Base-by-base conservation (phyloP, 2,113 vertebrate genomes). In the Nycticryphes semicollaris region DNA sequence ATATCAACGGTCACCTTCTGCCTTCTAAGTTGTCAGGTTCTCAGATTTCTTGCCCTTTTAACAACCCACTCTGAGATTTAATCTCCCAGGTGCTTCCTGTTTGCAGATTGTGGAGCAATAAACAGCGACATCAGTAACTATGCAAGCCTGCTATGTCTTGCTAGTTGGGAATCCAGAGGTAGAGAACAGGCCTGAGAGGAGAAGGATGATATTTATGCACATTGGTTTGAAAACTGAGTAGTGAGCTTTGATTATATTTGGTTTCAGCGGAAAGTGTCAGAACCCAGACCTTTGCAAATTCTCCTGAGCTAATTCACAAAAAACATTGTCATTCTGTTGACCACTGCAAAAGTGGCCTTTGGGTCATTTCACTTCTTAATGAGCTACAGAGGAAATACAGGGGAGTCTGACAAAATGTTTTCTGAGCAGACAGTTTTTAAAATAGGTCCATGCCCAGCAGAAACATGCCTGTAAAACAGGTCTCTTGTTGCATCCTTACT, bases 61-160 rank as follows among this genome's bases (percentile, higher is more conserved):
- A 96, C 81, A 93, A 93, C 37, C 30, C 59, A 53, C 35, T n/a
- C 85, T 33, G 73, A 96, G 90, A 86, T 90, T 95, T 95, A 93
- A 92, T 94, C 80, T 96, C 86, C 86, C 96, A 97, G 96, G 96
- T 96, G 92, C 72, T 96, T 96, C 96, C 95, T 95, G 94, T 95
- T 94, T 95, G 90, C 57, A 81, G 86, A 89, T 47, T 79, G 67
- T 72, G 56, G 84, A 87, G 94, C 80, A 94, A 94, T 93, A 96
- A 95, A 96, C 91, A 93, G 93, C 60, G 87, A 89, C 80, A 78
- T 69, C 81, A 81, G 39, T 57, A 76, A 70, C 47, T 37, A 28
- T 18, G 27, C 10, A 66, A 62, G 70, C 77, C 80, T 82, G 27
- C 20, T 82, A 7, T 31, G 30, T 23, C 28, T 51, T 88, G 63